These are phyloP conservation scores for Otis tarda DNA, from an alignment of 2,113 vertebrate genomes.

Conservation along the genomic window DNA sequence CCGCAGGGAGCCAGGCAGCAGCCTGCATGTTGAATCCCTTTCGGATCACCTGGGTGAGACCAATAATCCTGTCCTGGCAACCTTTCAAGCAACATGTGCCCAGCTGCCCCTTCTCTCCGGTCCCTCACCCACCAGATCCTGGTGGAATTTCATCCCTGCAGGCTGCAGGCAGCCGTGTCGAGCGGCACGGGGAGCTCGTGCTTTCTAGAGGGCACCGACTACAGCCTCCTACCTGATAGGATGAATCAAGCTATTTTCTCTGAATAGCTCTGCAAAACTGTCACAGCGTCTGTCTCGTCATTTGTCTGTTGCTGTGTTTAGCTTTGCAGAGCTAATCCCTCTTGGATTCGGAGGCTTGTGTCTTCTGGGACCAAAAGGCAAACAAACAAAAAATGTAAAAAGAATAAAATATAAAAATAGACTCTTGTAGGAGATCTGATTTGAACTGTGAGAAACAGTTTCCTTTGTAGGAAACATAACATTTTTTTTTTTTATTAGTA, in stretches of 20 bases:
- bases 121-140: neutral
- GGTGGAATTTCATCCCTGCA: neutral
- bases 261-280: neutral
- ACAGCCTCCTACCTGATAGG: neutral
- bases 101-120: neutral
- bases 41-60: neutral
- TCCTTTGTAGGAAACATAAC: neutral
- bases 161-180: neutral
- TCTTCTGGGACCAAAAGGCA: neutral
- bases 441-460: neutral
- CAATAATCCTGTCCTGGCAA: neutral
- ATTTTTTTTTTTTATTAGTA: neutral
- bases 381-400: neutral
- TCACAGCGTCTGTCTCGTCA: accelerated
- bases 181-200: accelerated
- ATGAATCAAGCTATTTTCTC: neutral
- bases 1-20: neutral
- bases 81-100: neutral
- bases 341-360: neutral
- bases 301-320: neutral
- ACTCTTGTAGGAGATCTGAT: neutral
- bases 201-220: neutral
- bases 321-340: neutral
- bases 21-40: neutral
- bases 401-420: neutral